Conservation (phyloP, 2,888 invertebrate species). For the Capitulum mitella region DNA sequence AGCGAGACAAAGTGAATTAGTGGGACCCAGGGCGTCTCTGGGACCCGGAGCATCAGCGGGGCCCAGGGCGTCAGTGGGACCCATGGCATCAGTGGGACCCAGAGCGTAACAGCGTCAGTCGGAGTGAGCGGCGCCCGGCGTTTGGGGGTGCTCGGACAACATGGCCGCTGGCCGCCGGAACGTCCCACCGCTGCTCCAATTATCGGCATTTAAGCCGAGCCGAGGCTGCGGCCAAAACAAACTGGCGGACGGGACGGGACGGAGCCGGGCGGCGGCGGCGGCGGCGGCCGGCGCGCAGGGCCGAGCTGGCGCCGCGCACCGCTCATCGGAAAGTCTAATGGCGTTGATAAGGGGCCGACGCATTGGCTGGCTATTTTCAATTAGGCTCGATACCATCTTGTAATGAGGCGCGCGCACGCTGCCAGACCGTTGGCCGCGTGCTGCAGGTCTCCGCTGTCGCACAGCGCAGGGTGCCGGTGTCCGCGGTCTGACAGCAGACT, state of each 20-base stretch:
- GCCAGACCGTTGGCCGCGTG: background rate
- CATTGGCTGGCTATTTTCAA: constrained; percentile 15
- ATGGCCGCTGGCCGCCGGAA: background rate
- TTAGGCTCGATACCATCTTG: constrained; percentile 8
- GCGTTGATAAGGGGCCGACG: background rate
- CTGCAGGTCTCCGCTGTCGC: background rate
- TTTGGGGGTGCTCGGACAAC: too few species aligned
- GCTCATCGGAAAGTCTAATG: constrained; percentile 13
- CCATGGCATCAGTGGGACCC: too few species aligned
- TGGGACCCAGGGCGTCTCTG: too few species aligned
- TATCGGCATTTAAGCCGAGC: background rate
- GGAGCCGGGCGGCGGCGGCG: background rate
- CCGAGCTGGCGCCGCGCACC: background rate
- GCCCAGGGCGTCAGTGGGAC: too few species aligned
- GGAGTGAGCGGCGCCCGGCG: too few species aligned
- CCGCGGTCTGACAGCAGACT: too few species aligned
- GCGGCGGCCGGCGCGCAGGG: background rate
- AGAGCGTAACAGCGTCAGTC: too few species aligned
- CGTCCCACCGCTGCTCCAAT: background rate
- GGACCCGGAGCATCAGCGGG: too few species aligned
- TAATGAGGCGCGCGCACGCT: background rate
- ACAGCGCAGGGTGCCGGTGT: too few species aligned
- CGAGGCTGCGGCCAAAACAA: background rate
- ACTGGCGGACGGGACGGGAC: background rate
- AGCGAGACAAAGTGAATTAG: too few species aligned